These are phyloP conservation scores for Teleopsis dalmanni DNA, from an alignment of 1,140 invertebrate genomes.

Conservation along the genomic window DNA sequence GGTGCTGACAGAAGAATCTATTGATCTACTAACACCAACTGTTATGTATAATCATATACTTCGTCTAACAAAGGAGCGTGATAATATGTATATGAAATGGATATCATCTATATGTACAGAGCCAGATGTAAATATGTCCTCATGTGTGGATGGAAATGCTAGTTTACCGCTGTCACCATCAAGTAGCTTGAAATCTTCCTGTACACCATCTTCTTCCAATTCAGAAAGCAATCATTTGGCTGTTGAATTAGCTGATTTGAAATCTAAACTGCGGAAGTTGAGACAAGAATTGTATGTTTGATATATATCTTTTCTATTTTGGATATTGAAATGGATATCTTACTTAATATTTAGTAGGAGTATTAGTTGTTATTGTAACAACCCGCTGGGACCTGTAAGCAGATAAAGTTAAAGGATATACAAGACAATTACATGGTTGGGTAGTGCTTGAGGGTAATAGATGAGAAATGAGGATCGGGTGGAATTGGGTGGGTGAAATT, in stretches of 20 bases:
- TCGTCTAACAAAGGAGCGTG: conserved; percentile 71
- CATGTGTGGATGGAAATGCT: conserved; percentile 17
- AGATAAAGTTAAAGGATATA: too few species aligned
- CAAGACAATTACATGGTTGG: too few species aligned
- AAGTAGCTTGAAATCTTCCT: conserved; percentile 28
- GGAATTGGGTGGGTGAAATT: too few species aligned
- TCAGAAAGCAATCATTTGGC: conserved; percentile 77
- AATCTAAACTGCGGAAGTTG: conserved; percentile 77
- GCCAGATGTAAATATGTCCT: conserved; percentile 19
- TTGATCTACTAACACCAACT: conserved; percentile 60
- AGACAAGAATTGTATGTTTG: conserved; percentile 87
- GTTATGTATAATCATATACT: conserved; percentile 73
- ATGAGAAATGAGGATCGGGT: too few species aligned
- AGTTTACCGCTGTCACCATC: conserved; percentile 31
- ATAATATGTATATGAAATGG: conserved; percentile 55
- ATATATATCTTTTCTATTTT: too few species aligned
- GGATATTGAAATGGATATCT: too few species aligned
- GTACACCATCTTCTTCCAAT: conserved; percentile 43
- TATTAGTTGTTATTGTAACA: too few species aligned
- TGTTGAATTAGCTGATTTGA: conserved; percentile 85
- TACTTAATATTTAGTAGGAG: too few species aligned
- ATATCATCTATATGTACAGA: conserved; percentile 33
- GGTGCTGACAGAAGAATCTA: conserved; percentile 72
- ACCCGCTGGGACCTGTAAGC: too few species aligned
- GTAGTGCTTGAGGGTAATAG: too few species aligned